Conservation (phyloP, 2,888 invertebrate genomes). For the Callimorpha dominula region DNA sequence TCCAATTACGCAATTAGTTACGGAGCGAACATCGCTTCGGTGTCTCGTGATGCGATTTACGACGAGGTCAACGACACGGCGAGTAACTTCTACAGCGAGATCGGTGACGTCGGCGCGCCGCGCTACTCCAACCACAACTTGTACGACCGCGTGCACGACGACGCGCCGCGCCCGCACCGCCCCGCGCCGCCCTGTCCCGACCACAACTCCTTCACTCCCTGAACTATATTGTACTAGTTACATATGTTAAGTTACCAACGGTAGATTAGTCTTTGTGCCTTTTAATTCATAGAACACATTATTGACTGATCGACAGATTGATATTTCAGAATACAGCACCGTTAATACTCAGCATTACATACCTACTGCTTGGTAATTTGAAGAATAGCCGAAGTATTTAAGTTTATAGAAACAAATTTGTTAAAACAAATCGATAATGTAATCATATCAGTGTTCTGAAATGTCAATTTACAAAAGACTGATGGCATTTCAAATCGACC, state of each 20-base stretch:
- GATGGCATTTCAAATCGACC: constrained; percentile 39
- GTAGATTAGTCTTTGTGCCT: constrained; percentile 48
- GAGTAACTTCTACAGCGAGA: constrained; percentile 78
- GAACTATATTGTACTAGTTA: no score
- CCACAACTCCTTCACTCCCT: constrained; percentile 44
- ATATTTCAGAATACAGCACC: constrained; percentile 43
- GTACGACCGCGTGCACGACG: constrained; percentile 81
- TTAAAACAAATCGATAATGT: background rate
- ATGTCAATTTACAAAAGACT: constrained; percentile 52
- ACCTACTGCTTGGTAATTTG: background rate
- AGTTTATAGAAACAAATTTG: background rate
- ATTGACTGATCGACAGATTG: constrained; percentile 47
- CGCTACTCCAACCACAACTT: constrained; percentile 64
- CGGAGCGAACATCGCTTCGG: constrained; percentile 54
- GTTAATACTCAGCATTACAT: background rate
- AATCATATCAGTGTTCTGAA: constrained; percentile 29
- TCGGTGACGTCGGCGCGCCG: constrained; percentile 62
- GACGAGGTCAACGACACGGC: constrained; percentile 78
- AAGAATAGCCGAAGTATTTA: background rate
- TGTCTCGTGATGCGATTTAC: constrained; percentile 63
- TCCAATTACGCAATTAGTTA: constrained; percentile 56
- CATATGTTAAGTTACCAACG: constrained; percentile 44
- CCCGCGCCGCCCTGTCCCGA: constrained; percentile 87
- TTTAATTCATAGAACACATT: constrained; percentile 37
- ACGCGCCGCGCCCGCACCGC: constrained; percentile 84